Evolutionary conservation across 2,113 vertebrate genomes (phyloP), one percentile per base, ranked within the genome.

Genomic region (Forbesichthys papilliferus): DNA sequence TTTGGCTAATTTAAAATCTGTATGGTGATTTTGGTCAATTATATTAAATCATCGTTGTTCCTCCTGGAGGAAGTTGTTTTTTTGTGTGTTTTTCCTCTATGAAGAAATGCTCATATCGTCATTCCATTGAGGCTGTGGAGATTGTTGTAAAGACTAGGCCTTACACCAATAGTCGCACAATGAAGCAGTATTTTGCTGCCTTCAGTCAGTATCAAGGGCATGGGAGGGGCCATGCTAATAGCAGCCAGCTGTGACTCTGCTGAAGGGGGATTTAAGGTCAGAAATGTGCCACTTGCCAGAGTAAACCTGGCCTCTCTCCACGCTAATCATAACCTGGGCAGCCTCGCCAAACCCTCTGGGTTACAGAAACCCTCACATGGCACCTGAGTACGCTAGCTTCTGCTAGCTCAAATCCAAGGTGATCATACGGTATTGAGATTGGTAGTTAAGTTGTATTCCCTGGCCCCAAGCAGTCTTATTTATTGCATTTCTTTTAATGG

Each of bases 221-320:
- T 71, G 75, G 66, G 77, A 53, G 64, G 75, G 59, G 62, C 65
- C 51, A 57, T 56, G 74, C 66, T 90, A 86, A 90, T 84, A 73
- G 77, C 79, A 80, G 68, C 61, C 84, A 88, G 87, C 86, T 89
- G 89, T 78, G 68, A 68, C 58, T 76, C 74, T 82, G 67, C 49
- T 74, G 54, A 79, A 51, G 74, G 65, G 83, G 75, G 74, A 83
- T 82, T 63, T 82, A 83, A 79, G 79, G 87, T 85, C 82, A 83
- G 80, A 66, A 61, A 76, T 79, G 73, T 78, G 76, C 84, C 61
- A 18, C 75, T 66, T 74, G 81, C 88, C 89, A 87, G 86, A 88
- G 71, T 83, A 88, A 89, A 87, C 79, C 71, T 89, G 86, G 75
- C 75, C 51, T 48, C 34, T 64, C 36, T 75, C 85, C 78, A 76